These are phyloP conservation scores for Cygnus buccinator DNA, from an alignment of 2,113 vertebrate species.

Conservation along the genomic window DNA sequence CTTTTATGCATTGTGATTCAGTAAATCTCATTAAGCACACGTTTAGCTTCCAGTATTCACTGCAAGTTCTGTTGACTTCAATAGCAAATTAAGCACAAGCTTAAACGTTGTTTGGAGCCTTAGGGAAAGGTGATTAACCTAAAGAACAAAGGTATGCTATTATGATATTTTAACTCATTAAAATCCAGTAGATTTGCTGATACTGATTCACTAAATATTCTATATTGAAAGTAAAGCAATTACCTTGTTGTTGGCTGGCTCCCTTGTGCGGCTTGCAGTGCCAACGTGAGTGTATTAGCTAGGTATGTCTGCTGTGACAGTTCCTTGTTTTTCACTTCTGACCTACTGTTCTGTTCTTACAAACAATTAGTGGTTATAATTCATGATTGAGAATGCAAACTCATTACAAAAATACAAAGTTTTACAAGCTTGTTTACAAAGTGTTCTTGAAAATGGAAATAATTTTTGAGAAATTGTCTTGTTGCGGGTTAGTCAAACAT, in stretches of 20 bases:
- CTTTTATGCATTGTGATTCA: slow-evolving; percentile 19
- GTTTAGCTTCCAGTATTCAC: slow-evolving; percentile 24
- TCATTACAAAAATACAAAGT: not conserved
- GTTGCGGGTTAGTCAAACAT: not conserved
- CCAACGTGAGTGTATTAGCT: not conserved
- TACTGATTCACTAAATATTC: not conserved
- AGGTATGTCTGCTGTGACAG: not conserved
- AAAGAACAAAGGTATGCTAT: slow-evolving; percentile 20
- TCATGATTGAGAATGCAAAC: not conserved
- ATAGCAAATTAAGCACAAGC: slow-evolving; percentile 38
- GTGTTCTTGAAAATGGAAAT: not conserved
- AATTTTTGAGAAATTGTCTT: not conserved
- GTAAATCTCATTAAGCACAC: slow-evolving; percentile 50
- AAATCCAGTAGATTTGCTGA: not conserved
- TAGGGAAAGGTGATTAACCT: slow-evolving; percentile 34
- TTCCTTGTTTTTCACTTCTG: not conserved
- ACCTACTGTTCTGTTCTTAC: not conserved
- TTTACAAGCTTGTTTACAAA: not conserved
- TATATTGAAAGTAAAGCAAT: not conserved
- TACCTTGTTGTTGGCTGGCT: not conserved
- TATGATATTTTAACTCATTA: slow-evolving; percentile 43
- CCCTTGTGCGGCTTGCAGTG: not conserved
- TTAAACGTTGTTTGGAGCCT: slow-evolving; percentile 38
- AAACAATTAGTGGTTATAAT: not conserved
- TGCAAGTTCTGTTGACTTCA: slow-evolving; percentile 19